These are phyloP conservation scores for Bruchidius siliquastri DNA, from an alignment of 2,888 invertebrate genomes.

Conservation along the genomic window DNA sequence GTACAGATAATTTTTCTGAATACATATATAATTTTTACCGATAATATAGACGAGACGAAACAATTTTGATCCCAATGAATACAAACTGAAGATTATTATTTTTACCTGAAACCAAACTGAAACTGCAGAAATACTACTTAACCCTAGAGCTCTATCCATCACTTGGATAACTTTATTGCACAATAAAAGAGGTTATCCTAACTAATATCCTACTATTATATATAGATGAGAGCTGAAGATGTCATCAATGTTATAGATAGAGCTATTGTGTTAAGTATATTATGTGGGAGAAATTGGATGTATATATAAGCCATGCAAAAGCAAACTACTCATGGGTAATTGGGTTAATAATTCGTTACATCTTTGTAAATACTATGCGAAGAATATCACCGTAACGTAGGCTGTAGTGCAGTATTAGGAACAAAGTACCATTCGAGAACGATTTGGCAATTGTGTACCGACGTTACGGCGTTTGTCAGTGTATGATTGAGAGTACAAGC, in stretches of 20 bases:
- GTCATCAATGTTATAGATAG: background rate
- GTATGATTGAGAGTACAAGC: conserved; percentile 1
- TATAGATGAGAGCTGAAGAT: background rate
- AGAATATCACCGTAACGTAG: conserved; percentile 1
- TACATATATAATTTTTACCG: too few relatives aligned
- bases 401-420: conserved; percentile 5
- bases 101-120: background rate
- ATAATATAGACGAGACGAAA: too few relatives aligned
- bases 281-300: background rate
- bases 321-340: conserved; percentile 1
- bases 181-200: background rate
- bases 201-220: background rate
- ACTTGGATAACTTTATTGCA: background rate
- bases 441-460: background rate
- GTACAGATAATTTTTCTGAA: too few relatives aligned
- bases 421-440: conserved; percentile 8
- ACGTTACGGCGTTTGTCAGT: background rate
- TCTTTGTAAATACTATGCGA: conserved; percentile 25
- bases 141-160: background rate
- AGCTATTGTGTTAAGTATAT: background rate
- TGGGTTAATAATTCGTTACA: conserved; percentile 10
- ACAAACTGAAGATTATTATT: background rate
- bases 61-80: too few relatives aligned
- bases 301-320: conserved; percentile 10
- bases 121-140: background rate